Evolutionary conservation across 2,113 vertebrate genomes (phyloP).

Genomic region (Campylorhamphus procurvoides): DNA sequence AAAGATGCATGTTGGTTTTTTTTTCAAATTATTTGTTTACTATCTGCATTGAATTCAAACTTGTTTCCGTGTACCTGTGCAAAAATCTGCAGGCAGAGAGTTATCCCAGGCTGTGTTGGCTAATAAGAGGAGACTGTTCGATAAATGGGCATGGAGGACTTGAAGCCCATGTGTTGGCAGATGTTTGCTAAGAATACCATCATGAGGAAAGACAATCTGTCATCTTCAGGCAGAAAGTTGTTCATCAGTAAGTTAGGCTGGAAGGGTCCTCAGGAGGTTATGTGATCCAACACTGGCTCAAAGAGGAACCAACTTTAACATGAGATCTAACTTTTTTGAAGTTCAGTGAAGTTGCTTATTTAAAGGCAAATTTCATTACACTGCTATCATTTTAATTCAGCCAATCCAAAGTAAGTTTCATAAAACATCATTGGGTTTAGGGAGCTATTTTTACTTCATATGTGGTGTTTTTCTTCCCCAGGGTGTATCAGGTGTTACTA

Average conservation of each 20-base stretch:
- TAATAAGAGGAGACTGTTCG: background rate
- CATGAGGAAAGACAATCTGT: background rate
- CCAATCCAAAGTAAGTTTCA: background rate
- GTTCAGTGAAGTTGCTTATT: background rate
- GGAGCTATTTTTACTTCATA: background rate
- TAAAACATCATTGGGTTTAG: background rate
- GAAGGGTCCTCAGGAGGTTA: background rate
- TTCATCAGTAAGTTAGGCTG: background rate
- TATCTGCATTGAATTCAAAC: background rate
- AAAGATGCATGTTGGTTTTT: background rate
- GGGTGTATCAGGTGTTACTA: background rate
- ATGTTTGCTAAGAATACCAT: background rate
- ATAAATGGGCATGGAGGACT: background rate
- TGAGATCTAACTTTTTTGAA: background rate
- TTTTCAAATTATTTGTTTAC: background rate
- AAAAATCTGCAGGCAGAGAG: background rate
- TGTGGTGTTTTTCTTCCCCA: rapidly evolving
- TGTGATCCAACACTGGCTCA: background rate
- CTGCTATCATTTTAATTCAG: background rate
- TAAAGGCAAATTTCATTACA: background rate
- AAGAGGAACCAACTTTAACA: background rate
- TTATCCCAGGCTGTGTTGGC: background rate
- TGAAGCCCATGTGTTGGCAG: background rate
- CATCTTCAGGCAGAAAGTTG: background rate
- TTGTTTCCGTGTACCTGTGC: background rate